Conservation (phyloP, 2,797 vertebrate species). For the Smutsia temminckii region DNA sequence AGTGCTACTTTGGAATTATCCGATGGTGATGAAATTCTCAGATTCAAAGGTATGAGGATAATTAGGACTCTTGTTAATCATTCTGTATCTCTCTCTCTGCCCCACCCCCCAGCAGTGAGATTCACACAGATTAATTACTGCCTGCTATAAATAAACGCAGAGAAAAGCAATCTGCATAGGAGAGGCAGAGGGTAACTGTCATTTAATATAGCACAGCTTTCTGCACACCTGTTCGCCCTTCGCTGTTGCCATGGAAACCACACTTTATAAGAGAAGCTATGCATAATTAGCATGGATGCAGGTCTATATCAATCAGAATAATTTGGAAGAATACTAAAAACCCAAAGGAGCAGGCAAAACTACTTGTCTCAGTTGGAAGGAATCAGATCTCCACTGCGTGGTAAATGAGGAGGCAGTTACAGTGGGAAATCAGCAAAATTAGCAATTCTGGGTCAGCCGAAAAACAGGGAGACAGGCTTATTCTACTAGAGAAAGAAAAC, state of each 20-base stretch:
- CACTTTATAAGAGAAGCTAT: constrained; percentile 84
- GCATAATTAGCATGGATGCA: constrained; percentile 86
- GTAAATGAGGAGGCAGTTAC: constrained; percentile 82
- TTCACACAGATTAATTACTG: constrained; percentile 87
- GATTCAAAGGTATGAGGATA: constrained; percentile 82
- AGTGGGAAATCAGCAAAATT: constrained; percentile 77
- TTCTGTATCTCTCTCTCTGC: constrained; percentile 68
- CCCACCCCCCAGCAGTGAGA: constrained; percentile 77
- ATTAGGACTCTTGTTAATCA: constrained; percentile 85
- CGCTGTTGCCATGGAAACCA: constrained; percentile 84
- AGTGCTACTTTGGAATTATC: constrained; percentile 66
- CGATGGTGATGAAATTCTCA: constrained; percentile 70
- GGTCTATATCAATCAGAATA: constrained; percentile 88
- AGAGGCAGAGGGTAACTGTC: constrained; percentile 86
- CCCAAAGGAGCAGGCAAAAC: constrained; percentile 83
- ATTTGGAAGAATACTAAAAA: constrained; percentile 84
- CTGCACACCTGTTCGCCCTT: constrained; percentile 83
- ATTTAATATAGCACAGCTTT: constrained; percentile 87
- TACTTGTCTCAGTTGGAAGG: constrained; percentile 82
- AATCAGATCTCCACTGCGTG: constrained; percentile 78
- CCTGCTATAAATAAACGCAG: constrained; percentile 87
- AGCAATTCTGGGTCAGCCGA: constrained; percentile 77
- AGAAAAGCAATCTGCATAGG: constrained; percentile 80
- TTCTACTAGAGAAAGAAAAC: constrained; percentile 59
- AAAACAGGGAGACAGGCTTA: constrained; percentile 50